Evolutionary conservation across 1,140 invertebrate species (phyloP), one percentile per base, ranked within the genome.

Genomic region (Drosophila ananassae): DNA sequence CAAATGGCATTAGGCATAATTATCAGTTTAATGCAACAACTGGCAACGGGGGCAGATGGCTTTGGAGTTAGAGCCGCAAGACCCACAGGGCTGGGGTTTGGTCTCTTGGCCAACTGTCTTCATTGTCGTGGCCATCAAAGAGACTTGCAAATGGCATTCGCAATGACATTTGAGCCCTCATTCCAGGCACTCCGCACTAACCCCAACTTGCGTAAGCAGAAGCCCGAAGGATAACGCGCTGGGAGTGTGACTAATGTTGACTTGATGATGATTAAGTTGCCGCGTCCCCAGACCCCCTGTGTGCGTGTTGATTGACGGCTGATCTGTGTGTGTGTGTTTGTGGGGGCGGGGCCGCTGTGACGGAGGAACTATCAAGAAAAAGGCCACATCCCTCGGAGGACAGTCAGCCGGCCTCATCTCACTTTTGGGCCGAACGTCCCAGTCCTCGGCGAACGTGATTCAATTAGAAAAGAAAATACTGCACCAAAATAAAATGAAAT

Each of bases 261-360:
- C 79, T 81, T 89, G 82, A 87, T 83, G 83, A 87, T 89, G 83
- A 87, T 89, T 87, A 89, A 87, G 83, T 83, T 79, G 83, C 78
- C 78, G 41, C 60, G 61, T 81, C 69, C 54, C 72, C 72, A 24
- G 60, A 74, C 32, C 68, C 64, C 73, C 22, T 58, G 69, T 39
- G 77, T 73, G 69, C 82, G 54, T 69, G 58, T 62, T 80, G 64
- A 81, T 75, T 76, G 82, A 67, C 77, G 59, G 30, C 64, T 41
- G 59, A 63, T 63, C 34, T 37, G 34, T 37, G 34, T 12, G 34
- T 37, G 34, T 37, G 34, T 12, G 12, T 37, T 48, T 81, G 73
- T 60, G 78, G 51, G 78, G 80, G 60, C 41, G n/a, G 41, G 41
- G 7, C 41, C 44, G 7, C 57, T 34, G 47, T 30, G 10, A 24